A percentile compares a stretch with the other conserved stretches of the same genome.
These are phyloP conservation scores for Felis chaus DNA, from an alignment of 2,113 vertebrate species.

Conservation along the genomic window DNA sequence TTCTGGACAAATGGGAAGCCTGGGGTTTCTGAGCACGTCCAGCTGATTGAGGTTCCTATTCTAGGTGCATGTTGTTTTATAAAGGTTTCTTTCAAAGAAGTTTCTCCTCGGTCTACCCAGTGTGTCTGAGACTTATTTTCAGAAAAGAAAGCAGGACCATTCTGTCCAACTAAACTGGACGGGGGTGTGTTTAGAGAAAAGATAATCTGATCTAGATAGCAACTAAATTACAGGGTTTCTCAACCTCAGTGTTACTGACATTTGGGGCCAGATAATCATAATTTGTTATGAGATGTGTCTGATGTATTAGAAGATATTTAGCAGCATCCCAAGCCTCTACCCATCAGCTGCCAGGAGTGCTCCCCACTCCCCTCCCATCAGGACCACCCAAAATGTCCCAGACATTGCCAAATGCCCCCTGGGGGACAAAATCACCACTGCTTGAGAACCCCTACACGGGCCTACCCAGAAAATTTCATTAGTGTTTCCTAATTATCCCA, in stretches of 20 bases:
- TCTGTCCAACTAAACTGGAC: not conserved
- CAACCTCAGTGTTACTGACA: not conserved
- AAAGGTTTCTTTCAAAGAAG: not conserved
- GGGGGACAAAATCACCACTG: not conserved
- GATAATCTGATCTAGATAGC: not conserved
- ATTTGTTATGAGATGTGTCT: not conserved
- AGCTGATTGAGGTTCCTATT: not conserved
- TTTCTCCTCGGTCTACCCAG: not conserved
- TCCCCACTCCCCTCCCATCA: not conserved
- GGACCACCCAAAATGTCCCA: not conserved
- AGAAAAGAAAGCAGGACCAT: constrained; percentile 24
- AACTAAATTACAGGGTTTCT: not conserved
- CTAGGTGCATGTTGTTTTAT: not conserved
- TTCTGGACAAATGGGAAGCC: not conserved
- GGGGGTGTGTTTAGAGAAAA: not conserved
- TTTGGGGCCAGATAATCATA: not conserved
- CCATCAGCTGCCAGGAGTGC: not conserved
- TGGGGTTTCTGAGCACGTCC: not conserved
- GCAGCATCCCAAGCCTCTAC: not conserved
- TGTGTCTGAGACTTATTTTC: not conserved
- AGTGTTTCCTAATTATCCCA: not conserved
- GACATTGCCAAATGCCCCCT: not conserved
- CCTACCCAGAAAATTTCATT: not conserved
- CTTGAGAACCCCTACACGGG: not conserved
- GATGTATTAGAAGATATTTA: not conserved